A percentile compares a stretch with the other conserved stretches of the same genome.
These are phyloP conservation scores for Himantopus leucocephalus DNA, from an alignment of 2,113 vertebrate species.

Conservation along the genomic window DNA sequence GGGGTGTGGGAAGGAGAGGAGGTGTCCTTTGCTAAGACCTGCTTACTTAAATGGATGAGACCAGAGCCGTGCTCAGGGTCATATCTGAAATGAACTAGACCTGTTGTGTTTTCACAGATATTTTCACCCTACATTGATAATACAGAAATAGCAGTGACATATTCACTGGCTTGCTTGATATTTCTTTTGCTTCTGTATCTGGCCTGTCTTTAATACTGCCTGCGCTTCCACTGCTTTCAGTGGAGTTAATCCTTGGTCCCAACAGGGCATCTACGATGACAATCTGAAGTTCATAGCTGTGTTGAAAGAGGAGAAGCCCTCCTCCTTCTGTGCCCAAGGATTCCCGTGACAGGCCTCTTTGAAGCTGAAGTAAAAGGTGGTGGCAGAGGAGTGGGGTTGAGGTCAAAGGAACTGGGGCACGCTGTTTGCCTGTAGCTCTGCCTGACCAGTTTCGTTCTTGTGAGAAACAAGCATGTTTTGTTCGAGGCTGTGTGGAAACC, in stretches of 20 bases:
- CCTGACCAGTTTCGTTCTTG: not conserved
- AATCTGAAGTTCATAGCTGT: not conserved
- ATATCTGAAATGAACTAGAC: not conserved
- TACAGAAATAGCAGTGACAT: not conserved
- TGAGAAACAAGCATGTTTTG: not conserved
- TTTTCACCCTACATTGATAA: not conserved
- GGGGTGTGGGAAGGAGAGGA: not conserved
- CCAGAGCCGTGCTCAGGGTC: not conserved
- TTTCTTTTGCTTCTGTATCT: not conserved
- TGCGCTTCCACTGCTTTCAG: not conserved
- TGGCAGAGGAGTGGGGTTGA: not conserved
- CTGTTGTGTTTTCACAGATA: not conserved
- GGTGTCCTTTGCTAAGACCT: not conserved
- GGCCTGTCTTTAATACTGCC: not conserved
- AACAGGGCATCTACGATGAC: rapidly evolving
- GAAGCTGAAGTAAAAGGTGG: not conserved
- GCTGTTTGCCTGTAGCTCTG: not conserved
- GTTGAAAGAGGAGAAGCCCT: not conserved
- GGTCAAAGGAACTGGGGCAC: rapidly evolving
- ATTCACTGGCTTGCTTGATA: not conserved
- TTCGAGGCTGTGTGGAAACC: not conserved
- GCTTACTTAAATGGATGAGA: not conserved
- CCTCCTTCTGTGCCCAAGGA: not conserved
- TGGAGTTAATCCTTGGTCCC: not conserved
- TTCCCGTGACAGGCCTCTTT: not conserved